Evolutionary conservation across 2,797 vertebrate genomes (phyloP).

Genomic region (Paguma larvata): DNA sequence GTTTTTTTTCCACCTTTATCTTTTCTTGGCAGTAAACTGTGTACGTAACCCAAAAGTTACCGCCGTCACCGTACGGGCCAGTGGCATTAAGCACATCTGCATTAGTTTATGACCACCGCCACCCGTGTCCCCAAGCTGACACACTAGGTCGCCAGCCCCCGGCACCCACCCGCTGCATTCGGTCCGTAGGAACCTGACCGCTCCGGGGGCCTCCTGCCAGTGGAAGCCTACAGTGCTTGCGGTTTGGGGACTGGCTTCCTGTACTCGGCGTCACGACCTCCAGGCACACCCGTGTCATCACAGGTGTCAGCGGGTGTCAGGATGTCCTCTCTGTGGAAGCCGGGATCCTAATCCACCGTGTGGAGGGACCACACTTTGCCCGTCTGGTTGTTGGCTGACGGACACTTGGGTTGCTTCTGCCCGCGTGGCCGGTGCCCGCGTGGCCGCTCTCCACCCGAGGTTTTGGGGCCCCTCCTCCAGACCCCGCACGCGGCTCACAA

Average conservation of each 20-base stretch:
- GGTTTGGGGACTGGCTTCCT: too few relatives aligned
- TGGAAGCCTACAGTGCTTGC: fast-evolving
- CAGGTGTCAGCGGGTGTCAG: fast-evolving
- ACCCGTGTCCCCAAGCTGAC: fast-evolving
- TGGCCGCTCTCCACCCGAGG: fast-evolving
- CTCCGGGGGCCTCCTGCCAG: fast-evolving
- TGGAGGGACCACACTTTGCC: fast-evolving
- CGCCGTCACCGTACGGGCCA: fast-evolving
- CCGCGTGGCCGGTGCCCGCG: fast-evolving
- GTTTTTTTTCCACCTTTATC: fast-evolving
- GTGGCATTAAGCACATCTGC: fast-evolving
- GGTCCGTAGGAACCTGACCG: fast-evolving
- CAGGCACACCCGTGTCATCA: fast-evolving
- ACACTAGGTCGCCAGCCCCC: fast-evolving
- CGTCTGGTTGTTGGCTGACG: fast-evolving
- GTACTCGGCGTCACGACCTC: fast-evolving
- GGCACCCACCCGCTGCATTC: fast-evolving
- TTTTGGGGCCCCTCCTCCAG: background rate
- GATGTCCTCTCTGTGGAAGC: background rate
- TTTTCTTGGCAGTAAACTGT: background rate
- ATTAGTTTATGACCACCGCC: fast-evolving
- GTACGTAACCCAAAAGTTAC: fast-evolving
- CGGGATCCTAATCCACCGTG: fast-evolving
- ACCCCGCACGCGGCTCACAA: fast-evolving
- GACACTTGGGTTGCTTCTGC: fast-evolving